Conservation (phyloP, 2,797 vertebrate species). For the Borostomias antarcticus region DNA sequence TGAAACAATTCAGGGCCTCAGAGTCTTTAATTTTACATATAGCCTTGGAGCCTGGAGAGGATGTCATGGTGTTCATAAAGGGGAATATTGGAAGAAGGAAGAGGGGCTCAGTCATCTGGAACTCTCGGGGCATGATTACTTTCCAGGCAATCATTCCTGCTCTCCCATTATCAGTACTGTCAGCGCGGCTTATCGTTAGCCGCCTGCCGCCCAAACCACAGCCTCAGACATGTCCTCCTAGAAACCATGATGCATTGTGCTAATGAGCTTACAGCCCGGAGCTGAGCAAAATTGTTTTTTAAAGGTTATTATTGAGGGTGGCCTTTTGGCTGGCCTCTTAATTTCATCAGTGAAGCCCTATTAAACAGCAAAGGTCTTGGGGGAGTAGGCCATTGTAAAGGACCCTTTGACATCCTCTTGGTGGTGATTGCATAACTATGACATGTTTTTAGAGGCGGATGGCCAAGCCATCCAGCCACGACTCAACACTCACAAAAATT, state of each 20-base stretch:
- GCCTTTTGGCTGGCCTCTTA: constrained; percentile 66
- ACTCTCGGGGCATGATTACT: constrained; percentile 53
- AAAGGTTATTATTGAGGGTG: constrained; percentile 53
- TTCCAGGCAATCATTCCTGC: constrained; percentile 49
- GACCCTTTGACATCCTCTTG: constrained; percentile 54
- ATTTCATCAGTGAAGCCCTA: constrained; percentile 75
- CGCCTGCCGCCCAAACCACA: constrained; percentile 18
- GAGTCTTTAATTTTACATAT: not conserved
- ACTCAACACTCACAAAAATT: not conserved
- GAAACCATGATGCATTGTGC: constrained; percentile 55
- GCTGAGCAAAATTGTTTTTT: constrained; percentile 57
- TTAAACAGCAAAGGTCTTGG: constrained; percentile 59
- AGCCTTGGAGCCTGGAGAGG: constrained; percentile 26
- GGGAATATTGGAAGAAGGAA: constrained; percentile 34
- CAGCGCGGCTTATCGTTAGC: constrained; percentile 58
- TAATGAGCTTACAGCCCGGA: constrained; percentile 62
- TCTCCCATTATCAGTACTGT: constrained; percentile 61
- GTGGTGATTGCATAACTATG: constrained; percentile 47
- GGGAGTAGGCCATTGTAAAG: constrained; percentile 32
- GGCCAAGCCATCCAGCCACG: not conserved
- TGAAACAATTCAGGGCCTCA: not conserved
- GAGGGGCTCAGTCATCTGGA: constrained; percentile 43
- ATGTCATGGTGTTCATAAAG: not conserved
- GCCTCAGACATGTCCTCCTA: constrained; percentile 55
- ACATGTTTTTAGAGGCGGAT: constrained; percentile 37